phyloP scores from a whole-genome alignment of 2,888 invertebrate genomes.

The Homarus gammarus region DNA sequence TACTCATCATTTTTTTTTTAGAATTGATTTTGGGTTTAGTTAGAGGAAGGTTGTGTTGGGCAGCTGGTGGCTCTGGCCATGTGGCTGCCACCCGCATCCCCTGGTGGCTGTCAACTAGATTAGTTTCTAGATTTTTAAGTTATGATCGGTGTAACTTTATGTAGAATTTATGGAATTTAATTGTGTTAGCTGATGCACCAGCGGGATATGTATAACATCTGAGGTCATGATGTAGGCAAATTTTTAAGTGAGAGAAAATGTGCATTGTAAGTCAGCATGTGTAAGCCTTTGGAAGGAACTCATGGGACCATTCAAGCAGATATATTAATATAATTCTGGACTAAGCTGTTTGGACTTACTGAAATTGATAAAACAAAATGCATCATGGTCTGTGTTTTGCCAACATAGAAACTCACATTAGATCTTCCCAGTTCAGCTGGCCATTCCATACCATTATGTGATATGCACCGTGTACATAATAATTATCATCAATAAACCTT shows the following conservation, averaged over 20 bases:
- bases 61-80: not conserved
- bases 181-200: conserved; percentile 29
- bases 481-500: conserved; percentile 60
- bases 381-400: conserved; percentile 43
- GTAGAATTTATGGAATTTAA: conserved; percentile 38
- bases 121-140: conserved; percentile 44
- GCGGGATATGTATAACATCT: not conserved
- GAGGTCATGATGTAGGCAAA: conserved; percentile 29
- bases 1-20: not conserved
- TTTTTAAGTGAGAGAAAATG: not conserved
- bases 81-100: conserved; percentile 14
- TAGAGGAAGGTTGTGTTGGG: not conserved
- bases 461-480: conserved; percentile 66
- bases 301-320: conserved; percentile 49
- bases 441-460: conserved; percentile 67
- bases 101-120: conserved; percentile 31
- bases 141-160: conserved; percentile 55
- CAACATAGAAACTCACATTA: conserved; percentile 14
- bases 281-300: not conserved
- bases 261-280: not conserved
- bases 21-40: conserved; percentile 15
- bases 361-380: not conserved
- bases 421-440: conserved; percentile 57
- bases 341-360: conserved; percentile 12
- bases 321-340: conserved; percentile 15